A percentile compares a stretch with the other conserved stretches of the same genome.
Evolutionary conservation across 2,797 vertebrate genomes (phyloP).

Genomic region (Mormyrus hasselquistii): DNA sequence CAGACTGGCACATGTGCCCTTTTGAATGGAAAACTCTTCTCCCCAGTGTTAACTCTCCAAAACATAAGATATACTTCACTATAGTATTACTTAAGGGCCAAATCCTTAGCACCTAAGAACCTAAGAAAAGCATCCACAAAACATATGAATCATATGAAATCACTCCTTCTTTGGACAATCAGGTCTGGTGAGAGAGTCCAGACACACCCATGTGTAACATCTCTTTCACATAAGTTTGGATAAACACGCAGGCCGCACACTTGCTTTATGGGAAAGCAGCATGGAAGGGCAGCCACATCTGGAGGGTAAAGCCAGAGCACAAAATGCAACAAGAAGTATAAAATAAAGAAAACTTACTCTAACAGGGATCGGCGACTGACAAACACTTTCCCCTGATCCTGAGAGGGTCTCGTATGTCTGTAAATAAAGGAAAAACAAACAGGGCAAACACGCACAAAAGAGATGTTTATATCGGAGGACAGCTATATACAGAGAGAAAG

Average conservation of each 20-base stretch:
- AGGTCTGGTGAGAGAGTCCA: background rate
- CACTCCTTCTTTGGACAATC: background rate
- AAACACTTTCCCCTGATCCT: conserved; percentile 82
- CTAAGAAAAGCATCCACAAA: background rate
- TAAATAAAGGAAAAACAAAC: conserved; percentile 14
- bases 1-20: background rate
- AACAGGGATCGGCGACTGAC: conserved; percentile 78
- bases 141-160: background rate
- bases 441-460: background rate
- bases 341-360: conserved; percentile 73
- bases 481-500: background rate
- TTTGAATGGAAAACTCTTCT: background rate
- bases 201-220: background rate
- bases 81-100: background rate
- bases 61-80: background rate
- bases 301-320: background rate
- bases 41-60: background rate
- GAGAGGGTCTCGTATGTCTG: conserved; percentile 66
- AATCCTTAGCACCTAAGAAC: background rate
- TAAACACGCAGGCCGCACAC: background rate
- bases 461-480: background rate
- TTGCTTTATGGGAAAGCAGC: background rate
- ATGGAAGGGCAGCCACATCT: background rate
- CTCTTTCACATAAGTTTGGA: background rate
- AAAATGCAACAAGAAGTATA: background rate